These are phyloP conservation scores for Ctenomys sociabilis DNA, from an alignment of 2,113 vertebrate genomes.

Conservation along the genomic window DNA sequence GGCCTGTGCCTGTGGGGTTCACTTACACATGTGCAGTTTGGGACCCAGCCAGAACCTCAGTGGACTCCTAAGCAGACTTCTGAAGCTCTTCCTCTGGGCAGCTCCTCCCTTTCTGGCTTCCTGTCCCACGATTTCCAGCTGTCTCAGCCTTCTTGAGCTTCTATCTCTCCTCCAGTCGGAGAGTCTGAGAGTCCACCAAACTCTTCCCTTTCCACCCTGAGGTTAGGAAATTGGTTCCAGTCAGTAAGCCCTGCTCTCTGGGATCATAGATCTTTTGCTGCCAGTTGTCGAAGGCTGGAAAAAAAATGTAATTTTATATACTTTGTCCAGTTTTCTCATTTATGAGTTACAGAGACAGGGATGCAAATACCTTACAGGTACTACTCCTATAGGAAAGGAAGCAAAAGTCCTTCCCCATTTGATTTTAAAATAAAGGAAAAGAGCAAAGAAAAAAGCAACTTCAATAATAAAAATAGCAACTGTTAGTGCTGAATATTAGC, in stretches of 20 bases:
- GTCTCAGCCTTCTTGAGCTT: constrained; percentile 4
- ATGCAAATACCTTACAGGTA: neutral
- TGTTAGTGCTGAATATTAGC: constrained; percentile 26
- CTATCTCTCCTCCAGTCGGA: neutral
- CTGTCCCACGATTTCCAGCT: neutral
- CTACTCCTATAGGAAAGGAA: constrained; percentile 21
- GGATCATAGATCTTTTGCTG: neutral
- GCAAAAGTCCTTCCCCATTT: neutral
- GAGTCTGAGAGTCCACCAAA: neutral
- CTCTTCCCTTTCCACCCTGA: neutral
- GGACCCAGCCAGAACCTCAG: neutral
- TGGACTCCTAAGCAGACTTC: neutral
- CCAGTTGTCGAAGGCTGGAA: neutral
- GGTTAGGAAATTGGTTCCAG: constrained; percentile 32
- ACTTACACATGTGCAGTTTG: neutral
- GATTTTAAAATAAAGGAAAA: constrained; percentile 52
- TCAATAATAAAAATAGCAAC: constrained; percentile 53
- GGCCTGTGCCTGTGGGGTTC: neutral
- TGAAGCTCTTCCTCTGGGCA: neutral
- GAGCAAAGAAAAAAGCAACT: constrained; percentile 57
- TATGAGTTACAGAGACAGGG: neutral
- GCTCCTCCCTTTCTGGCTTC: neutral
- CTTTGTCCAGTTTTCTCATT: neutral
- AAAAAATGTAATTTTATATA: neutral
- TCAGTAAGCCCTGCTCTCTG: neutral